Conservation (phyloP, 1,140 invertebrate genomes). For the Platyura marginata region DNA sequence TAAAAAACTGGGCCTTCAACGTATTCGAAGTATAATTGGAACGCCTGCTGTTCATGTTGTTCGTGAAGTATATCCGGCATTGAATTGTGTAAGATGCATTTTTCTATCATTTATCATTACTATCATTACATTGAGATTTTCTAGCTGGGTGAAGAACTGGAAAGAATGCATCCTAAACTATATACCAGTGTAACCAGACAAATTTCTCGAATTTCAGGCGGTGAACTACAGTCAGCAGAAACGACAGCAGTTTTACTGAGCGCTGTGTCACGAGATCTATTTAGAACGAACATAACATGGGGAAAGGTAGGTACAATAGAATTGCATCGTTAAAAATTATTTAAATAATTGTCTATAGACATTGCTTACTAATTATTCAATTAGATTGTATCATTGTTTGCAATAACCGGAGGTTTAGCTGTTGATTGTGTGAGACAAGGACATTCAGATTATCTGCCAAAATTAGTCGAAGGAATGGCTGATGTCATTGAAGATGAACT, state of each 20-base stretch:
- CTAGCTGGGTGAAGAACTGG: constrained; percentile 37
- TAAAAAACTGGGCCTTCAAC: constrained; percentile 46
- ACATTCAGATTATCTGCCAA: constrained; percentile 41
- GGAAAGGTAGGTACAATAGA: constrained; percentile 42
- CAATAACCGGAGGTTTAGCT: constrained; percentile 45
- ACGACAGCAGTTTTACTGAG: constrained; percentile 33
- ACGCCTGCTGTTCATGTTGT: constrained; percentile 27
- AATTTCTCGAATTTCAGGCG: constrained; percentile 26
- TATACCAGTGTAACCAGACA: constrained; percentile 38
- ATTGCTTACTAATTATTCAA: not conserved
- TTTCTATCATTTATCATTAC: no score
- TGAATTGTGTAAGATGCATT: constrained; percentile 15
- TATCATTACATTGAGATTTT: not conserved
- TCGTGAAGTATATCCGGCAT: constrained; percentile 36
- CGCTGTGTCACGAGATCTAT: constrained; percentile 37
- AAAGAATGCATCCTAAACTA: constrained; percentile 43
- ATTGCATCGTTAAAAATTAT: not conserved
- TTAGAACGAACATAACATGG: constrained; percentile 41
- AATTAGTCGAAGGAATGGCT: constrained; percentile 35
- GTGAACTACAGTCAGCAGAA: constrained; percentile 31
- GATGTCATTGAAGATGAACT: constrained; percentile 44
- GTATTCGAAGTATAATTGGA: constrained; percentile 38
- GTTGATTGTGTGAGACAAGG: constrained; percentile 48
- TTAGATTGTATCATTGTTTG: constrained; percentile 34
- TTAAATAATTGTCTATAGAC: not conserved